Conservation (phyloP, 2,888 invertebrate genomes). For the Sesamia inferens region DNA sequence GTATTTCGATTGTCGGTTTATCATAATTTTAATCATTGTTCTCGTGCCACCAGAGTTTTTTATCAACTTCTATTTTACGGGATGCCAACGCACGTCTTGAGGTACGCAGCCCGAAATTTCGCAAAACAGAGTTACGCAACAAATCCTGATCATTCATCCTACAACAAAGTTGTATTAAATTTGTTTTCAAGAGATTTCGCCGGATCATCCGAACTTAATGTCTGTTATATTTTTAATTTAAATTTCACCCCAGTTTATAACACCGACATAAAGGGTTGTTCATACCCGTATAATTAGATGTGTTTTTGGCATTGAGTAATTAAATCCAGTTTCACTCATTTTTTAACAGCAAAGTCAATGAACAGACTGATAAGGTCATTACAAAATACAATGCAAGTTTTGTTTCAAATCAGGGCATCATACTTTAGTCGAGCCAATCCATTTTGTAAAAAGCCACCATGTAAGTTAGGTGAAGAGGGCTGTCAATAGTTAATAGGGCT, state of each 20-base stretch:
- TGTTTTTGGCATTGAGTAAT: conserved; percentile 9
- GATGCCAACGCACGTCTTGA: conserved; percentile 17
- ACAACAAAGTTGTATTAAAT: conserved; percentile 48
- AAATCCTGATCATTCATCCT: conserved; percentile 22
- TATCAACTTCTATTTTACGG: conserved; percentile 31
- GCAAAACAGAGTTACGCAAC: conserved; percentile 25
- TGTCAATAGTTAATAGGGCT: too few species aligned
- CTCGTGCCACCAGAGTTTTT: conserved; percentile 2
- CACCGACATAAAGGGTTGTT: conserved; percentile 2
- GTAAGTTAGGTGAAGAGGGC: too few species aligned
- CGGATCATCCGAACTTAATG: conserved; percentile 32
- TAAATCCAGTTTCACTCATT: conserved; percentile 5
- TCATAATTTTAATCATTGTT: conserved; percentile 40
- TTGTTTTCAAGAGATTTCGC: conserved; percentile 45
- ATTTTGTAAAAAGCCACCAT: too few species aligned
- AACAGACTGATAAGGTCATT: conserved; percentile 15
- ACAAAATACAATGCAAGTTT: conserved; percentile 14
- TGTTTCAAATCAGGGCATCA: background rate
- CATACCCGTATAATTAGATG: conserved; percentile 5
- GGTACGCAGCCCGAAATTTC: conserved; percentile 16
- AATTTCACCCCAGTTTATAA: conserved; percentile 13
- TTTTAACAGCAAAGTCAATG: background rate
- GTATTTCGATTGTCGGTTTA: conserved; percentile 22
- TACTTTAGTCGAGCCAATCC: background rate
- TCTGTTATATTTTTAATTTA: conserved; percentile 19